Percentiles rank a stretch among this genome's conserved stretches.
These are phyloP conservation scores for Solenopsis invicta DNA, from an alignment of 1,140 invertebrate species.

Conservation along the genomic window DNA sequence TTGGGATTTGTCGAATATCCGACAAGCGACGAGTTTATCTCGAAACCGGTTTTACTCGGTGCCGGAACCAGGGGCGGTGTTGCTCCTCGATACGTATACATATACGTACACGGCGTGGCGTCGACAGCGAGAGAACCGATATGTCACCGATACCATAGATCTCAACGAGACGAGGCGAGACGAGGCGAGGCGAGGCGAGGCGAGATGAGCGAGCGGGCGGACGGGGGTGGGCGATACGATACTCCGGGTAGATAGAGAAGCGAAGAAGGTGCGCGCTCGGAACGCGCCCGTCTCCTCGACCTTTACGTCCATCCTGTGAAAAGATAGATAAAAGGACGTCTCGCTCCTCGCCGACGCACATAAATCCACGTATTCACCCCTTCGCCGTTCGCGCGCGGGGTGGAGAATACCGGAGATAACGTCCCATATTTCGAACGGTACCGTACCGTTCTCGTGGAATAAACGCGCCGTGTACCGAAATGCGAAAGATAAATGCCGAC, in stretches of 20 bases:
- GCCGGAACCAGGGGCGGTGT: neutral
- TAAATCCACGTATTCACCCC: conserved; percentile 48
- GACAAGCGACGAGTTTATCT: conserved; percentile 41
- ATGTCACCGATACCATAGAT: conserved; percentile 44
- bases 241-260: neutral
- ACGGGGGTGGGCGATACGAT: neutral
- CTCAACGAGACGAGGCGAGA: conserved; percentile 15
- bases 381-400: neutral
- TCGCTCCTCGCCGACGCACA: conserved; percentile 31
- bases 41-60: conserved; percentile 12
- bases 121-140: conserved; percentile 43
- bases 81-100: neutral
- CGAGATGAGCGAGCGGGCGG: neutral
- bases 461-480: conserved; percentile 49
- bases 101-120: neutral
- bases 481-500: conserved; percentile 53
- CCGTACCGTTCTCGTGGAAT: neutral
- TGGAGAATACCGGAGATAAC: conserved; percentile 55
- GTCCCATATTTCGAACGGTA: conserved; percentile 55
- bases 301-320: conserved; percentile 48
- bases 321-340: conserved; percentile 54
- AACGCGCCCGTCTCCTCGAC: conserved; percentile 17
- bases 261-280: neutral
- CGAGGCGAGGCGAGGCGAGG: neutral
- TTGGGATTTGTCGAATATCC: conserved; percentile 32